phyloP scores from a whole-genome alignment of 2,113 vertebrate genomes.

The Spea bombifrons region DNA sequence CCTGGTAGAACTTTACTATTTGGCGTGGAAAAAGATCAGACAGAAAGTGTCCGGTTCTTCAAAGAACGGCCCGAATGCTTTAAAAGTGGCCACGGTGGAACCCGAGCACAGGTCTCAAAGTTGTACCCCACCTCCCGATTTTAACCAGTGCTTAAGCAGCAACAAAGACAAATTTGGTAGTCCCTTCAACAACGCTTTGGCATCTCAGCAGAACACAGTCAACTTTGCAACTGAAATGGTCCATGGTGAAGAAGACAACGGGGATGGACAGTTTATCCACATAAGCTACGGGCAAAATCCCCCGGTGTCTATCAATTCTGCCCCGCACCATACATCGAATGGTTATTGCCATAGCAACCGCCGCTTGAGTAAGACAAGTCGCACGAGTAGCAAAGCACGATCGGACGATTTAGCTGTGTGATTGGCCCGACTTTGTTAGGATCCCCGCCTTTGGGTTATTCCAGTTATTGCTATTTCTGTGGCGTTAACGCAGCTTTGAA shows the following conservation, averaged over 20 bases:
- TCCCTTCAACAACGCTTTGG: conserved; percentile 82
- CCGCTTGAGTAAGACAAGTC: conserved; percentile 83
- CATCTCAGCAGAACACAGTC: conserved; percentile 86
- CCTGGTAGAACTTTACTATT: conserved; percentile 84
- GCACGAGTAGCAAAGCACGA: conserved; percentile 78
- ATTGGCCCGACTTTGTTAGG: conserved; percentile 10
- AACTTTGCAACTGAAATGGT: conserved; percentile 82
- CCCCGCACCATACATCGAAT: conserved; percentile 52
- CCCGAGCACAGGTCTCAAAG: conserved; percentile 57
- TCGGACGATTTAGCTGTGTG: conserved; percentile 87
- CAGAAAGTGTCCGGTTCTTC: conserved; percentile 50
- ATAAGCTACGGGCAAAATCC: conserved; percentile 70
- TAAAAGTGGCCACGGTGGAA: conserved; percentile 50
- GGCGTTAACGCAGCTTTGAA: not conserved
- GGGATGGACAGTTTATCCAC: conserved; percentile 70
- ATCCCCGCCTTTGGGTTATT: not conserved
- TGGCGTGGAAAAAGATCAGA: conserved; percentile 82
- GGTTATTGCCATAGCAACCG: conserved; percentile 77
- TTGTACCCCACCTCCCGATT: conserved; percentile 86
- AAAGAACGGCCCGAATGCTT: conserved; percentile 41
- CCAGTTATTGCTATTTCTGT: not conserved
- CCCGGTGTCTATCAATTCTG: conserved; percentile 60
- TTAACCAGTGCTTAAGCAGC: conserved; percentile 77
- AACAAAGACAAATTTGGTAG: conserved; percentile 68
- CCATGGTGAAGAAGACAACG: conserved; percentile 67